Conservation (phyloP, 2,113 vertebrate species). For the Tupaia chinensis region DNA sequence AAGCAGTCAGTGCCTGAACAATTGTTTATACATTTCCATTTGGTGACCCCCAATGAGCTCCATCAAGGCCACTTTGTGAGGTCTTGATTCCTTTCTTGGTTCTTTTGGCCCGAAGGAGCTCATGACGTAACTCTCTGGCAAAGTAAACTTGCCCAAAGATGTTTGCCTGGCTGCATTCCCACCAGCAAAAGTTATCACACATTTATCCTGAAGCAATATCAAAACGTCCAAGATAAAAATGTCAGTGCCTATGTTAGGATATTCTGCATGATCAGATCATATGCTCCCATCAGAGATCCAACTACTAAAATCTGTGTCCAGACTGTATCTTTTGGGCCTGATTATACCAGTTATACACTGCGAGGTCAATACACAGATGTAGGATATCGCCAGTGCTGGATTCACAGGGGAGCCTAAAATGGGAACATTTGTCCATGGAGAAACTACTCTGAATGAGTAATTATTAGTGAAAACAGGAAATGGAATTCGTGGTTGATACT, state of each 20-base stretch:
- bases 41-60: neutral
- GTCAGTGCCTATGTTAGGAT: neutral
- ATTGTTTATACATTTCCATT: neutral
- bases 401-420: neutral
- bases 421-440: neutral
- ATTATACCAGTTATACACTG: neutral
- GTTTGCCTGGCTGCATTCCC: slow-evolving; percentile 49
- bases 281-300: neutral
- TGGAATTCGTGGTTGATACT: neutral
- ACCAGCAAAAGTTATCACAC: neutral
- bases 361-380: no score
- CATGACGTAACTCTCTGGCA: slow-evolving; percentile 5
- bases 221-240: slow-evolving; percentile 41
- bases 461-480: neutral
- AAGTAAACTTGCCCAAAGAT: slow-evolving; percentile 34
- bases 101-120: neutral
- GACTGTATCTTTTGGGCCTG: neutral
- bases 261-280: neutral
- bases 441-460: neutral
- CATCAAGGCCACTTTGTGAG: neutral
- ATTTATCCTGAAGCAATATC: slow-evolving; percentile 10
- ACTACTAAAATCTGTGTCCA: neutral
- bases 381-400: neutral
- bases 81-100: slow-evolving; percentile 6
- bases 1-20: neutral